Conservation (phyloP, 2,888 invertebrate genomes). For the Cephalotes varians region DNA sequence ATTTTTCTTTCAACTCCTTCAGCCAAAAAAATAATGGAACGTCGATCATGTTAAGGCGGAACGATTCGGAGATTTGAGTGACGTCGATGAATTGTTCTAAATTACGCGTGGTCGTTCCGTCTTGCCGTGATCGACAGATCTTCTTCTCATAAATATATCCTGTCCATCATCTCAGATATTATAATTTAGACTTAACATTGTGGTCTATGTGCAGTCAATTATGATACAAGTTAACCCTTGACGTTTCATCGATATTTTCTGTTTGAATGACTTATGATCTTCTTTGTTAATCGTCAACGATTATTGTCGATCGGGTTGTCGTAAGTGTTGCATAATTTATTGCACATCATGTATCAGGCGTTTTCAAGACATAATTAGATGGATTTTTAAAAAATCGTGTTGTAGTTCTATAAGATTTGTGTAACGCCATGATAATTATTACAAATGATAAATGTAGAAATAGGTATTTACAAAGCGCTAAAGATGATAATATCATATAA, state of each 20-base stretch:
- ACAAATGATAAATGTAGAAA: not conserved
- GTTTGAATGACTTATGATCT: slow-evolving; percentile 1
- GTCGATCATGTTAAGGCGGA: slow-evolving; percentile 19
- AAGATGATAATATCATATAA: not conserved
- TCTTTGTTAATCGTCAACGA: not conserved
- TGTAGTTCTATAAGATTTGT: not conserved
- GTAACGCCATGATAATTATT: not conserved
- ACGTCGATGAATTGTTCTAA: not conserved
- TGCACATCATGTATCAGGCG: not conserved
- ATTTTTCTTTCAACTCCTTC: slow-evolving; percentile 82
- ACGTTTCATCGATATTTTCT: not conserved
- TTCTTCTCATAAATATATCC: not conserved
- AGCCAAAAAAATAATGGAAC: slow-evolving; percentile 62
- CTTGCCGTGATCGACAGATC: not conserved
- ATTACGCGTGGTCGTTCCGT: not conserved
- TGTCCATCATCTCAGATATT: not conserved
- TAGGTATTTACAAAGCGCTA: not conserved
- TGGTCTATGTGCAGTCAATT: not conserved
- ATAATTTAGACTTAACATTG: not conserved
- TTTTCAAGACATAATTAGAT: not conserved
- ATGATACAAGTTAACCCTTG: slow-evolving; percentile 2
- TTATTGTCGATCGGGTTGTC: not conserved
- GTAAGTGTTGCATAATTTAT: not conserved
- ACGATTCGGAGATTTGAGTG: slow-evolving; percentile 44
- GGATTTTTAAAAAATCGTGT: not conserved